These are phyloP conservation scores for Menidia menidia DNA, from an alignment of 2,797 vertebrate species.

Conservation along the genomic window DNA sequence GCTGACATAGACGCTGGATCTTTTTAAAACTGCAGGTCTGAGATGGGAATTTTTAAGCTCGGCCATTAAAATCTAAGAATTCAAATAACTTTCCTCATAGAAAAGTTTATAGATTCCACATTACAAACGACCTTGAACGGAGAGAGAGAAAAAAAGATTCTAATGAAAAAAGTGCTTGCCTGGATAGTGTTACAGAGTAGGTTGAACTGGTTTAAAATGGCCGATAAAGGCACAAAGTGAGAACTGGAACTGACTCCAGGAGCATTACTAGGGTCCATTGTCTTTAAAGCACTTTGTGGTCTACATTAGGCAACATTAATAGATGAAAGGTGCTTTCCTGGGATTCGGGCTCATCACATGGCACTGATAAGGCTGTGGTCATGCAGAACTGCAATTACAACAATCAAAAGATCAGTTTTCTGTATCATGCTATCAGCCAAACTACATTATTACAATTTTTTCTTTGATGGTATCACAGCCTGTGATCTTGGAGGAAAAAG, in stretches of 20 bases:
- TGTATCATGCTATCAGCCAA: conserved; percentile 62
- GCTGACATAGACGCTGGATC: conserved; percentile 78
- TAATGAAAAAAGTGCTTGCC: conserved; percentile 74
- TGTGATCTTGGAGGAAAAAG: conserved; percentile 70
- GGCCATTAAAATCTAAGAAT: conserved; percentile 85
- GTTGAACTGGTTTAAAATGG: conserved; percentile 63
- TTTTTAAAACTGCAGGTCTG: conserved; percentile 79
- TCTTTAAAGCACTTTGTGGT: conserved; percentile 38
- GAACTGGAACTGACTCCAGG: conserved; percentile 28
- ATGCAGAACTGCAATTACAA: conserved; percentile 54
- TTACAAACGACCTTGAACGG: conserved; percentile 82
- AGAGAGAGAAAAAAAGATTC: conserved; percentile 48
- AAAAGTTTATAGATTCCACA: conserved; percentile 86
- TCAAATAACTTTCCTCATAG: conserved; percentile 86
- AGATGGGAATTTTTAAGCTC: conserved; percentile 84
- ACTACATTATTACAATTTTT: conserved; percentile 63
- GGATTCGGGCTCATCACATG: conserved; percentile 53
- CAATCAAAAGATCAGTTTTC: conserved; percentile 65
- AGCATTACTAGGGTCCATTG: conserved; percentile 25
- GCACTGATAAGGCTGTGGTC: conserved; percentile 52
- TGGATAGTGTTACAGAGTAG: conserved; percentile 70
- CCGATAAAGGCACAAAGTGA: conserved; percentile 55
- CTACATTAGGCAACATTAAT: conserved; percentile 34
- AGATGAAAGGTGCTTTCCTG: conserved; percentile 54
- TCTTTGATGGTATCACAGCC: conserved; percentile 73